A percentile compares a stretch with the other conserved stretches of the same genome.
Evolutionary conservation across 1,140 invertebrate species (phyloP).

Genomic region (Meteorus sp.): DNA sequence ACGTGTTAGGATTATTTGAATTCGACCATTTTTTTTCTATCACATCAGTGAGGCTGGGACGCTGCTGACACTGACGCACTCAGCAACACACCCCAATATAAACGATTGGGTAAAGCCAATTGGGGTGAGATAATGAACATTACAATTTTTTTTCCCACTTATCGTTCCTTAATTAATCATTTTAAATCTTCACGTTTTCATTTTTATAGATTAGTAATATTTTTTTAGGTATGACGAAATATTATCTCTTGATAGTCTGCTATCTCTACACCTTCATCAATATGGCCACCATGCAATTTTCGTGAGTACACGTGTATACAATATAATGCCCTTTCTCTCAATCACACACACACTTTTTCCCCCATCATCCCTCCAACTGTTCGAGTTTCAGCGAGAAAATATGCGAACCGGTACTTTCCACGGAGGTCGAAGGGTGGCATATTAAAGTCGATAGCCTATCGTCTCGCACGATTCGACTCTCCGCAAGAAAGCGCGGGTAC

Average conservation of each 20-base stretch:
- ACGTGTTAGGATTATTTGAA: too few relatives aligned
- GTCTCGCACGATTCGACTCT: conserved; percentile 55
- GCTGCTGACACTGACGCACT: conserved; percentile 3
- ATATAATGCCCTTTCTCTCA: conserved; percentile 4
- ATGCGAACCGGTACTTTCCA: conserved; percentile 55
- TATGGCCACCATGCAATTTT: conserved; percentile 53
- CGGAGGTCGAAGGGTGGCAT: conserved; percentile 54
- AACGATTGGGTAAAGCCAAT: conserved; percentile 28
- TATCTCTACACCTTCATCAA: conserved; percentile 55
- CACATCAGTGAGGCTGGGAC: neutral
- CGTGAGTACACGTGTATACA: conserved; percentile 47
- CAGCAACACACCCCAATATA: conserved; percentile 13
- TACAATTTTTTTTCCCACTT: neutral
- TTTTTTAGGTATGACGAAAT: conserved; percentile 54
- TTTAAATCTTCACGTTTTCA: conserved; percentile 8
- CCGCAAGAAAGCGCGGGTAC: conserved; percentile 56
- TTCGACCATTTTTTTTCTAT: neutral
- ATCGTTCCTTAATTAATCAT: neutral
- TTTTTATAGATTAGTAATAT: too few relatives aligned
- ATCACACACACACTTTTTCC: conserved; percentile 6
- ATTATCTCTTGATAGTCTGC: conserved; percentile 55
- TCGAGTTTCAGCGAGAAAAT: conserved; percentile 56
- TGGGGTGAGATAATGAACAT: conserved; percentile 22
- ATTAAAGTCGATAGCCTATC: conserved; percentile 56
- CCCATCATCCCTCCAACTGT: conserved; percentile 32